These are phyloP conservation scores for Cryptotis parvus DNA, from an alignment of 2,113 vertebrate species.

Conservation along the genomic window DNA sequence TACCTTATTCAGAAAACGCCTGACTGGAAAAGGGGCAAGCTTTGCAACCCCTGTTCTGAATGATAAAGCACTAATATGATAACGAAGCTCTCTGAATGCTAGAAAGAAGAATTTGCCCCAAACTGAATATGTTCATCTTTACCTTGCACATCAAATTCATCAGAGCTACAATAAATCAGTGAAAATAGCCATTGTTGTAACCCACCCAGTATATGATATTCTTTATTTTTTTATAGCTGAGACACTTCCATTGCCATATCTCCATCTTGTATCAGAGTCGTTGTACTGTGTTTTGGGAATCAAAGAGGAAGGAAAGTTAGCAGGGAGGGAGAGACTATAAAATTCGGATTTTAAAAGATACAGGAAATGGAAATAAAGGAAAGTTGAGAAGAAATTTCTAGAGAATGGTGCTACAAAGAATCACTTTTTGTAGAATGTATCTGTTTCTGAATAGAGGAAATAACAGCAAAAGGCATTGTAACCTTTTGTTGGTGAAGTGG, in stretches of 20 bases:
- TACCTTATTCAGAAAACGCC: too few relatives aligned
- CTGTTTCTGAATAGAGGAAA: too few relatives aligned
- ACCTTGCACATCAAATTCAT: background rate
- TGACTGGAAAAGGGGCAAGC: too few relatives aligned
- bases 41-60: too few relatives aligned
- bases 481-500: too few relatives aligned
- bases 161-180: background rate
- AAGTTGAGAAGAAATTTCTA: background rate
- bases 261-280: background rate
- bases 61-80: too few relatives aligned
- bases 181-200: background rate
- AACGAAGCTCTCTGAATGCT: background rate
- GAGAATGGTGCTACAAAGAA: background rate
- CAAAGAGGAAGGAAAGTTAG: background rate
- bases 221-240: background rate
- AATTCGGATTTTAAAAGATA: background rate
- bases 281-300: background rate
- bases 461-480: too few relatives aligned
- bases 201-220: background rate
- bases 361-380: background rate
- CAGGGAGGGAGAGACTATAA: background rate
- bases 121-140: background rate
- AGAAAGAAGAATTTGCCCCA: background rate
- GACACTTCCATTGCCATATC: background rate
- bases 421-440: too few relatives aligned